A percentile compares a stretch with the other conserved stretches of the same genome.
These are phyloP conservation scores for Therioaphis trifolii DNA, from an alignment of 2,888 invertebrate species.

Conservation along the genomic window DNA sequence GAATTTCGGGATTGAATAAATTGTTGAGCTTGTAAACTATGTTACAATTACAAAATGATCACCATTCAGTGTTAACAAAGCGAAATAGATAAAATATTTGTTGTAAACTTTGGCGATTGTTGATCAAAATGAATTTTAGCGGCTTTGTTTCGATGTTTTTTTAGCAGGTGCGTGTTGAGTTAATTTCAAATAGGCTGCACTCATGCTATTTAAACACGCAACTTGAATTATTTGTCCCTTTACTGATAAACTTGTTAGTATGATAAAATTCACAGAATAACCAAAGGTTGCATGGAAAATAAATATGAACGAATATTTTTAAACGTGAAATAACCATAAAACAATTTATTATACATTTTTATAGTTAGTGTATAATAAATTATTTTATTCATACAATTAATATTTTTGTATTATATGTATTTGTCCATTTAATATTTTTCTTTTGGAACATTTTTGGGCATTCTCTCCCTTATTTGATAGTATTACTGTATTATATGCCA, in stretches of 20 bases:
- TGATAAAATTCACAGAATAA: conserved; percentile 23
- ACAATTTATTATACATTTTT: conserved; percentile 2
- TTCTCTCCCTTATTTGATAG: too few species aligned
- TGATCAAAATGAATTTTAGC: conserved; percentile 25
- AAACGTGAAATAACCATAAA: conserved; percentile 18
- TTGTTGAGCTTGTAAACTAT: background rate
- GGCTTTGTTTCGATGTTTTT: conserved; percentile 10
- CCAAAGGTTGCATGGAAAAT: conserved; percentile 34
- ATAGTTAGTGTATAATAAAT: conserved; percentile 4
- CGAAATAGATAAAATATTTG: background rate
- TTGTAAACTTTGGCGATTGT: conserved; percentile 11
- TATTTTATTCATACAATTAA: conserved; percentile 1
- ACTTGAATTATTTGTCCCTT: conserved; percentile 48
- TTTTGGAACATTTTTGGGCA: too few species aligned
- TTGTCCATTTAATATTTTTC: too few species aligned
- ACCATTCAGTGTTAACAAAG: background rate
- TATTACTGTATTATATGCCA: too few species aligned
- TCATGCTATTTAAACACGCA: conserved; percentile 58
- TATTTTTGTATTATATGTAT: background rate
- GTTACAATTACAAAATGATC: background rate
- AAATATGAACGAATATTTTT: conserved; percentile 42
- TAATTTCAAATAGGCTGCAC: conserved; percentile 32
- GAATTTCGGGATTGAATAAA: background rate
- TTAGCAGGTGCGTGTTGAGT: conserved; percentile 52
- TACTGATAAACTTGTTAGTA: conserved; percentile 58